These are phyloP conservation scores for Sebastes oblongus DNA, from an alignment of 2,797 vertebrate genomes.

Conservation along the genomic window DNA sequence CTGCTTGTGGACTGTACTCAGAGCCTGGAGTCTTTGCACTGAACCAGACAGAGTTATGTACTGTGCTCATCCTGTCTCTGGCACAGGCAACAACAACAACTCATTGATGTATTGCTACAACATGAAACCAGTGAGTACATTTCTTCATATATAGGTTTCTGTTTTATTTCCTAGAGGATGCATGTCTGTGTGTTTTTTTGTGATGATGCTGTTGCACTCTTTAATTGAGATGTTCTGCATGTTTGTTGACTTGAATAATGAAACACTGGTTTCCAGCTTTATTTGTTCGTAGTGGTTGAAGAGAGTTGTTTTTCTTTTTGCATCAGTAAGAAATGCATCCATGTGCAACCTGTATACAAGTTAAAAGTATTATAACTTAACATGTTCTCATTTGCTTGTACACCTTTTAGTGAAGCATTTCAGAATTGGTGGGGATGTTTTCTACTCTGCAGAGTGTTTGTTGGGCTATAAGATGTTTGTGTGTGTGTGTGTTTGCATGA, in stretches of 20 bases:
- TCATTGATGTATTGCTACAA: constrained; percentile 96
- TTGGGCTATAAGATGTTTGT: neutral
- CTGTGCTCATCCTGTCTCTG: constrained; percentile 92
- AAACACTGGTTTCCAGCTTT: neutral
- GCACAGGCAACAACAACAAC: constrained; percentile 90
- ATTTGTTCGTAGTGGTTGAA: neutral
- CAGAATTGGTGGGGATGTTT: neutral
- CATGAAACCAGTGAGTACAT: constrained; percentile 91
- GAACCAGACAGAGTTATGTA: constrained; percentile 85
- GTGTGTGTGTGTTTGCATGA: neutral
- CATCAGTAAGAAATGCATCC: neutral
- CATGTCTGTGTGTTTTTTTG: constrained; percentile 9
- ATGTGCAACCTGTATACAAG: constrained; percentile 18
- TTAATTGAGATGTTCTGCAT: constrained; percentile 2
- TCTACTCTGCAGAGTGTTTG: constrained; percentile 2
- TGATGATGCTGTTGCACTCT: constrained; percentile 20
- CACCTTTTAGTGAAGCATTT: neutral
- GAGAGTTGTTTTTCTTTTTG: neutral
- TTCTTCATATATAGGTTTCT: neutral
- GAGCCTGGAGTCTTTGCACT: constrained; percentile 57
- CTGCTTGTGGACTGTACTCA: constrained; percentile 65
- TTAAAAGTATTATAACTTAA: neutral
- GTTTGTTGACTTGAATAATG: constrained; percentile 3
- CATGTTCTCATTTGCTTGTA: neutral
- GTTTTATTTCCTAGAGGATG: neutral